Percentiles rank a stretch among this genome's conserved stretches.
These are phyloP conservation scores for Lepus townsendii DNA, from an alignment of 2,797 vertebrate species.

Conservation along the genomic window DNA sequence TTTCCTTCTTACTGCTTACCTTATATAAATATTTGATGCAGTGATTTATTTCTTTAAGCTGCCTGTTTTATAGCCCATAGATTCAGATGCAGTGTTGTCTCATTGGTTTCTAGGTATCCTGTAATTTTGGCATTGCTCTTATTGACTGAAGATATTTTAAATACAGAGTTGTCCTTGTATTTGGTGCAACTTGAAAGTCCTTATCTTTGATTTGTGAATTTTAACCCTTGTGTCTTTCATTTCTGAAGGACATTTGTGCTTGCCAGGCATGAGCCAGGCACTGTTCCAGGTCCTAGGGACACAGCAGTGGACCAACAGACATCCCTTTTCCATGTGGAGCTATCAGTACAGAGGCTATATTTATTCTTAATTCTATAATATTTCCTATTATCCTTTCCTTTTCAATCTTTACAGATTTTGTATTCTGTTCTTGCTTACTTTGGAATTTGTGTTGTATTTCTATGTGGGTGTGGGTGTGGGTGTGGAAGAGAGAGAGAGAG, in stretches of 20 bases:
- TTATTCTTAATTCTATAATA: not conserved
- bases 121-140: not conserved
- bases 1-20: not conserved
- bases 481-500: no score
- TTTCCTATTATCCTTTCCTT: not conserved
- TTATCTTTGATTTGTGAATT: not conserved
- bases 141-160: not conserved
- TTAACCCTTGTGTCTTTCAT: not conserved
- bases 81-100: not conserved
- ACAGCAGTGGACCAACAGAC: not conserved
- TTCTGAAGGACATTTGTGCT: constrained; percentile 19
- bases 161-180: not conserved
- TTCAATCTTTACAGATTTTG: not conserved
- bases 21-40: not conserved
- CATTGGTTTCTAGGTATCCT: not conserved
- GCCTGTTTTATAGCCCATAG: not conserved
- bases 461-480: not conserved
- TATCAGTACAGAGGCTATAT: not conserved
- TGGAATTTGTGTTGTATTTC: not conserved
- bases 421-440: not conserved
- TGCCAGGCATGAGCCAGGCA: not conserved
- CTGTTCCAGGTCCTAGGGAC: not conserved
- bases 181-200: not conserved
- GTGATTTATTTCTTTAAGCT: not conserved
- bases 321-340: not conserved